Base-by-base conservation (phyloP, 92 coral and sea anemone genomes). In the Parazoanthus atlanticus region DNA sequence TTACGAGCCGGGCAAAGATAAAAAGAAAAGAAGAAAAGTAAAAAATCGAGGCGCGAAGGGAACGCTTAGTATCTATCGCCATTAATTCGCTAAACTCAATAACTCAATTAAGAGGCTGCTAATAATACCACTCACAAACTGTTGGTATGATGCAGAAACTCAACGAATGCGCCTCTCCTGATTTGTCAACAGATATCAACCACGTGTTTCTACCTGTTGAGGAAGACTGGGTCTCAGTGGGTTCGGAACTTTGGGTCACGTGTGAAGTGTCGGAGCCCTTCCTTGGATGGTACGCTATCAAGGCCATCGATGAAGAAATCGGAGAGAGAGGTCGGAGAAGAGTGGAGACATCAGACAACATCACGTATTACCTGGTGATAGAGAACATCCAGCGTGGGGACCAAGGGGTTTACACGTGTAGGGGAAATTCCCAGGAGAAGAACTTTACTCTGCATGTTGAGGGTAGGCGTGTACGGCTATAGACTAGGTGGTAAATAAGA, bases 261-360 rank as follows among this genome's bases (percentile, higher is more conserved):
- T 80, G 85, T 38, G 85, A 80, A 31, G 74, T 80, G 46, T 54
- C 49, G 10, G 74, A 80, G 5, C 54, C 72, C 29, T 80, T 80
- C 46, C n/a, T 80, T 13, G 85, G 85, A 80, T 80, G 85, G 85
- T 80, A 80, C 74, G 85, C 49, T 49, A 16, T 79, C n/a, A 79
- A 80, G 43, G 28, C 31, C 26, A 26, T 31, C 13, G 84, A 79
- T 1, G 85, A 80, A 31, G n/a, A 80, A n/a, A 36, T 80, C n/a
- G 73, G 31, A 33, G 19, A 29, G 70, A 80, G 16, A 2, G 85
- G 85, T 38, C 38, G 85, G 26, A 80, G 71, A 32, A 74, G 85
- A 25, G 47, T 58, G 17, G 85, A 80, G 10, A 80, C 85, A 32
- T 31, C 17, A 21, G 73, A 80, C 25, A 80, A 54, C 9, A 12